Base-by-base conservation (phyloP, 2,888 invertebrate species). In the Acronicta alni region DNA sequence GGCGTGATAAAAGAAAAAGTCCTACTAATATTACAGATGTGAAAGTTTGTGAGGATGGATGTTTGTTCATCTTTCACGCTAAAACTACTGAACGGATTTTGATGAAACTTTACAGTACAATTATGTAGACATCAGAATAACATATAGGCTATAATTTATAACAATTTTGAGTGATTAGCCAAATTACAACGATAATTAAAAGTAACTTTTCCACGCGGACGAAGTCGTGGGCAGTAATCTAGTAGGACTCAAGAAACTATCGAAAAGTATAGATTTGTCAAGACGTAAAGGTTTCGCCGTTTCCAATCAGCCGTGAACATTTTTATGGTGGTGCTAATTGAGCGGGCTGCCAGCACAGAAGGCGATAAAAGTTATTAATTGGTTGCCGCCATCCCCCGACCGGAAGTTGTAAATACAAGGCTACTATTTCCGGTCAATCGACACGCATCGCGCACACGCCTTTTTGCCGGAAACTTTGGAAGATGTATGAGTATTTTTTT, bases 331-430 rank as follows among this genome's bases (percentile, higher is more conserved):
- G 85, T 73, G 84, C 87, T 93, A 93, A 93, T 93, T 93, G 93
- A 86, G 78, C 88, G 84, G 77, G 52, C 85, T 84, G 88, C 86
- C 85, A 84, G 77, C 85, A 80, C 85, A 89, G 92, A 89, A 86
- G 87, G 82, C 92, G 81, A 93, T 93, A 93, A 93, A 92, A 92
- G 92, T 92, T 93, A 93, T 93, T 93, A 93, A 93, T 93, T 92
- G 92, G 87, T 86, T 86, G 89, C 90, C 89, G 87, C 87, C 86
- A 83, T 80, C 88, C 85, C 20, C 79, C 72, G 55, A 63, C 67
- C 88, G 92, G 92, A 92, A 91, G 92, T 89, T 91, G 92, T 93
- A 92, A 92, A 92, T 92, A 92, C 89, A 84, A 83, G 86, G 84
- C 88, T 81, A 88, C 91, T 92, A 91, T 89, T 89, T 92, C 91